Conservation (phyloP, 2,113 vertebrate genomes). For the Grammomys surdaster region DNA sequence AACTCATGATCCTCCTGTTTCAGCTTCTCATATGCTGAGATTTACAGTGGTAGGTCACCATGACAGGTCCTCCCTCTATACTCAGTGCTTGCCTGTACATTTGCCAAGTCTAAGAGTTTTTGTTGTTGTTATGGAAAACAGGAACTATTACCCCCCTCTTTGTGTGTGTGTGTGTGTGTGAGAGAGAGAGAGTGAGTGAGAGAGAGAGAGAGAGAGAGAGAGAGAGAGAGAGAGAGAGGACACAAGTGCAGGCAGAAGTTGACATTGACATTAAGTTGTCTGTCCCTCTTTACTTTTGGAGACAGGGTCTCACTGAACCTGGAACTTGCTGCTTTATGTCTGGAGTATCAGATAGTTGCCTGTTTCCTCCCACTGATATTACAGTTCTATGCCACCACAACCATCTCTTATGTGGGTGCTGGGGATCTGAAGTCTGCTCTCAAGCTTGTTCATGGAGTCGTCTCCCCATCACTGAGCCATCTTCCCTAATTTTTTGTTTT, state of each 20-base stretch:
- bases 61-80: background rate
- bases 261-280: background rate
- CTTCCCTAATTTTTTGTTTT: background rate
- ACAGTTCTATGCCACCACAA: background rate
- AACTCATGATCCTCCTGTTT: background rate
- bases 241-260: background rate
- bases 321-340: background rate
- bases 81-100: background rate
- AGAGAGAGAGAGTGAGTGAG: too few relatives aligned
- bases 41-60: background rate
- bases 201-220: too few relatives aligned
- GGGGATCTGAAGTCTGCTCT: background rate
- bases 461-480: background rate
- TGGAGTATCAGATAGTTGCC: background rate
- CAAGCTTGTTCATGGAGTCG: background rate
- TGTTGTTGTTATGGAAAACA: background rate
- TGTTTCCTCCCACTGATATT: too few relatives aligned
- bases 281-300: background rate
- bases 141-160: background rate
- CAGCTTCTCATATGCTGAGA: background rate
- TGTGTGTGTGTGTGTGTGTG: background rate
- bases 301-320: background rate
- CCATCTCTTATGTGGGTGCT: background rate
- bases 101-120: constrained; percentile 20
- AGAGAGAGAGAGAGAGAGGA: too few relatives aligned